Evolutionary conservation across 1,140 invertebrate genomes (phyloP), one percentile per base, ranked within the genome.

Genomic region (Cotesia glomerata): DNA sequence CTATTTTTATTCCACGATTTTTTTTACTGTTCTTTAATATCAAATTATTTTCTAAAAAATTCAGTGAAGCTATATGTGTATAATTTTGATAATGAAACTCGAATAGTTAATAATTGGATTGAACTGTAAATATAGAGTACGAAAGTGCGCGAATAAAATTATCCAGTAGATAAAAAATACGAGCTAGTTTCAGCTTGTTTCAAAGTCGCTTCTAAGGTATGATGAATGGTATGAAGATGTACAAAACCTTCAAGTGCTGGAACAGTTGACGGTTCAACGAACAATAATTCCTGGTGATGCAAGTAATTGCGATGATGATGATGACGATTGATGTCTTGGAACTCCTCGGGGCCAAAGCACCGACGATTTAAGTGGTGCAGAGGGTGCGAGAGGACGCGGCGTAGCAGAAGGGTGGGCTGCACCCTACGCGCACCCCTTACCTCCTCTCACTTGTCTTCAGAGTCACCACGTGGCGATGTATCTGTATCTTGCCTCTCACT

Each of bases 381-480:
- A 81, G 79, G 77, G 79, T 82, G 80, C 78, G 79, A 77, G 79
- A 79, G 75, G 78, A 82, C 77, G 78, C 78, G 82, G 74, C 81
- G 79, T 74, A 82, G 73, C 81, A 77, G 73, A 66, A 83, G 75
- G 76, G 75, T 79, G 63, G 72, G 70, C 78, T 80, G 82, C 81
- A 81, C 81, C 80, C 80, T 82, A 77, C 82, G 79, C 80, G 80
- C 84, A 84, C 82, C 81, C 82, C 77, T 75, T 81, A 78, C 79
- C 81, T 78, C 82, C 81, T 79, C 82, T 86, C 86, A 86, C 84
- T 86, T 86, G 69, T 86, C 85, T 79, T 86, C 85, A 45, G 80
- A 74, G 72, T 86, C 82, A n/a, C 74, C 81, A 68, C 76, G 81
- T 64, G 84, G 83, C 74, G 82, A 84, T 54, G 75, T 81, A 71